These are phyloP conservation scores for Phenganax stokvisi DNA, from an alignment of 92 coral and sea anemone species.

Conservation along the genomic window DNA sequence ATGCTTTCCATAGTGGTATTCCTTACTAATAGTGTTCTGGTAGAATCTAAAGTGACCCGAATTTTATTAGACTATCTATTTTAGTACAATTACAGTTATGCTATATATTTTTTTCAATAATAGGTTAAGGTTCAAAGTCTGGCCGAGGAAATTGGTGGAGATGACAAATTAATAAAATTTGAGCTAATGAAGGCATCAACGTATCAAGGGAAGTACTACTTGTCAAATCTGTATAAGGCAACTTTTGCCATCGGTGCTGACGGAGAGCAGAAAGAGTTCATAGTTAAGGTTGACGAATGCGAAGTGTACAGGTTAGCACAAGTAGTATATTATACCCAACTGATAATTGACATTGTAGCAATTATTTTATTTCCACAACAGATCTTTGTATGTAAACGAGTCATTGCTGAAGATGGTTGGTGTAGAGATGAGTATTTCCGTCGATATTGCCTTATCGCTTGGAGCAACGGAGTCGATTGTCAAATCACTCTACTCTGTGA, in stretches of 20 bases:
- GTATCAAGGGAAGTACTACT: not conserved
- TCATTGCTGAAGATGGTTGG: not conserved
- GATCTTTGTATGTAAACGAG: conserved; percentile 16
- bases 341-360: not conserved
- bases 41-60: not conserved
- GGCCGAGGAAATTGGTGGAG: not conserved
- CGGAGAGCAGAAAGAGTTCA: not conserved
- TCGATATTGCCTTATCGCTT: conserved; percentile 19
- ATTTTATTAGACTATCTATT: not conserved
- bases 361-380: not conserved
- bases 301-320: conserved; percentile 16
- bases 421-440: conserved; percentile 27
- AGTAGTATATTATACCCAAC: not conserved
- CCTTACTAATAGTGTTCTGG: not conserved
- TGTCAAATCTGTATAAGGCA: conserved; percentile 5
- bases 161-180: conserved; percentile 21
- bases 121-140: conserved; percentile 13
- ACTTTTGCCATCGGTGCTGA: not conserved
- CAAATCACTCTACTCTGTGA: conserved; percentile 8
- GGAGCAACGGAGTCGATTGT: conserved; percentile 8
- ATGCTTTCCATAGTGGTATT: not conserved
- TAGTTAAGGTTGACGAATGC: conserved; percentile 2
- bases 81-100: not conserved
- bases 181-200: not conserved
- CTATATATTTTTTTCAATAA: not conserved